Conservation (phyloP, 2,888 invertebrate species). For the Scelioninae gen. 2 region DNA sequence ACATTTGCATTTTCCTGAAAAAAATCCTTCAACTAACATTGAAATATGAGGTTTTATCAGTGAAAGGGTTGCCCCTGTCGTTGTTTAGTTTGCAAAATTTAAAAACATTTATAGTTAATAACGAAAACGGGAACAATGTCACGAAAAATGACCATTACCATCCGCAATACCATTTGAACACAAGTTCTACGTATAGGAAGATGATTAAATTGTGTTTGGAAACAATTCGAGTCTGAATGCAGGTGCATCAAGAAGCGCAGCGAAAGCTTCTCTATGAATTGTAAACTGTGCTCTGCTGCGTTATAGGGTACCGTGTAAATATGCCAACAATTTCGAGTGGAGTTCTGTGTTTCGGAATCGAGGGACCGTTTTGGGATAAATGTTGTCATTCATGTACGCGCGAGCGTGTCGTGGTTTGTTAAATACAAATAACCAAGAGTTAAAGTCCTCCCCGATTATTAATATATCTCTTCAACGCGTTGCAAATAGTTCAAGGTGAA, state of each 20-base stretch:
- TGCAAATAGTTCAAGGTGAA: conserved; percentile 48
- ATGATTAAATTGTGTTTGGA: conserved; percentile 30
- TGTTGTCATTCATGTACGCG: conserved; percentile 39
- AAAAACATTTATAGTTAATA: too few species aligned
- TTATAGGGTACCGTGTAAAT: conserved; percentile 36
- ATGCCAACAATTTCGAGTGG: conserved; percentile 52
- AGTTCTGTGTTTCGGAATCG: conserved; percentile 39
- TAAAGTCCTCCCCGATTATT: conserved; percentile 68
- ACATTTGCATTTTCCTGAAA: too few species aligned
- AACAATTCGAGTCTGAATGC: conserved; percentile 31
- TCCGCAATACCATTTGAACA: too few species aligned
- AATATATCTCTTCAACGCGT: conserved; percentile 66
- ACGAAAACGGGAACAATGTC: too few species aligned
- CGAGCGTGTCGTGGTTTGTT: conserved; percentile 63
- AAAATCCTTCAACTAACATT: too few species aligned
- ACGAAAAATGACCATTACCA: too few species aligned
- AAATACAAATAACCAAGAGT: conserved; percentile 70
- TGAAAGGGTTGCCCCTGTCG: too few species aligned
- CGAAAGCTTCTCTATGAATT: conserved; percentile 34
- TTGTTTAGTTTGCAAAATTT: too few species aligned
- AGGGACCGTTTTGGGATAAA: conserved; percentile 45
- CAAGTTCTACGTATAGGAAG: too few species aligned
- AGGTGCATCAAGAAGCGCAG: conserved; percentile 23
- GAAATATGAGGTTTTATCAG: too few species aligned
- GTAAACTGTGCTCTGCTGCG: conserved; percentile 16